Conservation (phyloP, 2,797 vertebrate species). For the Epinephelus malabaricus region DNA sequence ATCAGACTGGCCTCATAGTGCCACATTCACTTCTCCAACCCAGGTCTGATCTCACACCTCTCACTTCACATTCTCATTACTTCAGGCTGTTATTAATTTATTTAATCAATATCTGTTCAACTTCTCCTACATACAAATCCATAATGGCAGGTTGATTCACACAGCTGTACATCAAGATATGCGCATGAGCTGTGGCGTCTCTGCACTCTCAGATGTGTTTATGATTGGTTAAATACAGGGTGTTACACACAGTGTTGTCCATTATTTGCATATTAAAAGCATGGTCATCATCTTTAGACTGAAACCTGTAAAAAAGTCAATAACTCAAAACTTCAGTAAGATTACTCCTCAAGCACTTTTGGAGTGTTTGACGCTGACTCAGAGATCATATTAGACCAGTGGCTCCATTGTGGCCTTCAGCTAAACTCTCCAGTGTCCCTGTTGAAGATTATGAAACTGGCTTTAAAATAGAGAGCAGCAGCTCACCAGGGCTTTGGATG, state of each 20-base stretch:
- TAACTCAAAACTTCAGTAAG: slow-evolving; percentile 8
- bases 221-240: slow-evolving; percentile 13
- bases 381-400: slow-evolving; percentile 42
- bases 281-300: slow-evolving; percentile 10
- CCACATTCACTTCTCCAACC: slow-evolving; percentile 65
- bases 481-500: slow-evolving; percentile 72
- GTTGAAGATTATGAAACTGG: slow-evolving; percentile 69
- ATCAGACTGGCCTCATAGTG: slow-evolving; percentile 76
- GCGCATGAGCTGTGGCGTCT: slow-evolving; percentile 5
- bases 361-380: slow-evolving; percentile 46
- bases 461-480: slow-evolving; percentile 68
- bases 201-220: slow-evolving; percentile 23
- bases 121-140: slow-evolving; percentile 34
- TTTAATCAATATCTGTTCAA: slow-evolving; percentile 74
- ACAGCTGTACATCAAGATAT: slow-evolving; percentile 42
- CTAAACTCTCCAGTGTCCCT: slow-evolving; percentile 59
- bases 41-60: slow-evolving; percentile 72
- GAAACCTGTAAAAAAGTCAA: slow-evolving; percentile 7
- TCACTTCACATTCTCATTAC: slow-evolving; percentile 75
- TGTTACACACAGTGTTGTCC: background rate
- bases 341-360: slow-evolving; percentile 31
- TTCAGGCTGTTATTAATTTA: slow-evolving; percentile 72
- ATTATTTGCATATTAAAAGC: slow-evolving; percentile 11
- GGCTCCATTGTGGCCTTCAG: slow-evolving; percentile 53
- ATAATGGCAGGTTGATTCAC: slow-evolving; percentile 48